phyloP scores from a whole-genome alignment of 64 coral and sea anemone genomes.

The Anthopleura sola region DNA sequence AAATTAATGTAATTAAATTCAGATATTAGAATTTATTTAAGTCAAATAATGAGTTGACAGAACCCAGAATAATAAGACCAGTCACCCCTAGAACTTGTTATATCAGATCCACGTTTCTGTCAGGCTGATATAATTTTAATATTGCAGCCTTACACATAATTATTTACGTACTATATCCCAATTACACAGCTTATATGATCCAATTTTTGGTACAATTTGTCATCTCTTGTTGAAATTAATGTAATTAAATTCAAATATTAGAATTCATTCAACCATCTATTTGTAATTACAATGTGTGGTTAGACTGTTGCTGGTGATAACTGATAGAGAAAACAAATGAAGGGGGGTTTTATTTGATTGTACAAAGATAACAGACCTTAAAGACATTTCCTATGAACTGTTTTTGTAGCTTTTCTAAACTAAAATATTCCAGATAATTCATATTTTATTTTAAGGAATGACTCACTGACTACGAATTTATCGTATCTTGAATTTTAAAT shows the following conservation, averaged over 20 bases:
- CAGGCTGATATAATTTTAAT: background rate
- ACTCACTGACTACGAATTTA: no score
- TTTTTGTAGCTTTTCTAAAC: background rate
- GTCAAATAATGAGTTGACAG: background rate
- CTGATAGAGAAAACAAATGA: background rate
- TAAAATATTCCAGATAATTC: background rate
- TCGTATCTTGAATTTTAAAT: no score
- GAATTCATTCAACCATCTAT: background rate
- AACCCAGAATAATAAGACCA: background rate
- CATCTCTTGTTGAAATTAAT: background rate
- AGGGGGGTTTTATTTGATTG: background rate
- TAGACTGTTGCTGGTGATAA: background rate
- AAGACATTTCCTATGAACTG: background rate
- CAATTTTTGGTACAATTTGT: background rate
- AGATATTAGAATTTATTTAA: background rate
- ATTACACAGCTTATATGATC: background rate
- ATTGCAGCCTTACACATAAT: background rate
- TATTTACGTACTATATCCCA: background rate
- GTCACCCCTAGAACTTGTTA: background rate
- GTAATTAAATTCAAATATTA: background rate
- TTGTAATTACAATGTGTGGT: conserved; percentile 4
- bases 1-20: background rate
- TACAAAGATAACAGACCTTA: background rate
- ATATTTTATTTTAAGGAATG: no score
- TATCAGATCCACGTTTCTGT: background rate